Evolutionary conservation across 2,888 invertebrate genomes (phyloP).

Genomic region (Drepana falcataria): DNA sequence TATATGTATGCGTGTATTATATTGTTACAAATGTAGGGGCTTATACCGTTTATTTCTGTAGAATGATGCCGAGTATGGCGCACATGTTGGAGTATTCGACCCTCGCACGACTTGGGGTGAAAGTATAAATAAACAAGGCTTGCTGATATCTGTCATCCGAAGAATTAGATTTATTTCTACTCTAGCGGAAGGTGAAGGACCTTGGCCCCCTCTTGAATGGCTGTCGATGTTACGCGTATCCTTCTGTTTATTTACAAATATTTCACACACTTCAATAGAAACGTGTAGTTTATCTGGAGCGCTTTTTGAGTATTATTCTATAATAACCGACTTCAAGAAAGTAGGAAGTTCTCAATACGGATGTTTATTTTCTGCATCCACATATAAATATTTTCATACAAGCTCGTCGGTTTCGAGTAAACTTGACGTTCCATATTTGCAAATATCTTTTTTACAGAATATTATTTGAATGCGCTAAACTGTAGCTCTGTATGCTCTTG

Average conservation of each 20-base stretch:
- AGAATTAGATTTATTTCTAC: constrained; percentile 76
- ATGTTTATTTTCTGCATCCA: too few species aligned
- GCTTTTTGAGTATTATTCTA: too few species aligned
- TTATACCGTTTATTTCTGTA: constrained; percentile 62
- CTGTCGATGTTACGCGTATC: constrained; percentile 28
- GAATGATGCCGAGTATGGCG: constrained; percentile 48
- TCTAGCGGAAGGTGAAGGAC: constrained; percentile 69
- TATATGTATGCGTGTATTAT: too few species aligned
- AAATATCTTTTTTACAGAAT: too few species aligned
- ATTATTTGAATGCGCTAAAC: too few species aligned
- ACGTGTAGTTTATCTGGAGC: neutral
- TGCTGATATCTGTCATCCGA: constrained; percentile 77
- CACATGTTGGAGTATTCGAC: constrained; percentile 67
- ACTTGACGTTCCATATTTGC: too few species aligned
- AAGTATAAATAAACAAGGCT: constrained; percentile 77
- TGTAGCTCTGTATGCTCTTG: too few species aligned
- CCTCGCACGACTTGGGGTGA: constrained; percentile 56
- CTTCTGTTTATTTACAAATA: constrained; percentile 37
- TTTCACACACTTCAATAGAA: constrained; percentile 20
- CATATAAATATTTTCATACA: too few species aligned
- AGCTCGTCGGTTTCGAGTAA: too few species aligned
- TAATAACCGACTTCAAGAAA: too few species aligned
- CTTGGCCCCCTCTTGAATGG: constrained; percentile 48
- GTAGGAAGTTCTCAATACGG: too few species aligned
- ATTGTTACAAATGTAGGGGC: neutral